Base-by-base conservation (phyloP, 64 coral and sea anemone species). In the Stichodactyla mertensii region DNA sequence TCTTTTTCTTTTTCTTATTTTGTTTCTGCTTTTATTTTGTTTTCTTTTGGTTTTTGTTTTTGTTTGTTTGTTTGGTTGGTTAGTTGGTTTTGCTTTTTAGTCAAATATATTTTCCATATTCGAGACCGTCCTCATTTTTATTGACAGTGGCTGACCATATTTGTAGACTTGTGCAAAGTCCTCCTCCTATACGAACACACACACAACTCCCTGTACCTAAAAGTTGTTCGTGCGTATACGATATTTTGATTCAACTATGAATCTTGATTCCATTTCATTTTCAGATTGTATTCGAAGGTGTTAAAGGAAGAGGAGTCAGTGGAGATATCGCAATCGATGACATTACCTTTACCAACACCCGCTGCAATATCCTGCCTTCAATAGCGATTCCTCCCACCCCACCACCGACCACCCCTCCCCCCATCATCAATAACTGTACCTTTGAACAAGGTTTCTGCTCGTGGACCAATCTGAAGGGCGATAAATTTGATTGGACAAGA, bases 261-360 rank as follows among this genome's bases (percentile, higher is more conserved):
- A 81, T 22, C 51, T 51, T 81, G 7, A 16, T 53, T n/a, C 4
- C 20, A 6, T n/a, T 9, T 15, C 23, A 23, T 8, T 53, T 53
- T 13, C 27, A 95, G 94, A 87, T 96, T 61, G 94, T 93, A 18
- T 96, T 96, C 87, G 94, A 96, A 77, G 94, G 87, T 53, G 83
- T 96, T 5, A 87, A 89, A 55, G 94, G 94, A 3, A 84, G 20
- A 8, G 86, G 91, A 6, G 52, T 90, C 64, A 96, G 85, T 69
- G 94, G 94, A 57, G 94, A 96, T 36, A 92, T 96, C 16, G 91
- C 94, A 6, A 90, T 96, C 26, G 94, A 96, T 93, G 94, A 96
- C 16, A 88, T 93, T 36, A 71, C 88, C 6, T 96, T 88, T 79
- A 88, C 91, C 67, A 91, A 93, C 52, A 88, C 85, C 23, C 77